Conservation (phyloP, 2,888 invertebrate genomes). For the Nineta flava region DNA sequence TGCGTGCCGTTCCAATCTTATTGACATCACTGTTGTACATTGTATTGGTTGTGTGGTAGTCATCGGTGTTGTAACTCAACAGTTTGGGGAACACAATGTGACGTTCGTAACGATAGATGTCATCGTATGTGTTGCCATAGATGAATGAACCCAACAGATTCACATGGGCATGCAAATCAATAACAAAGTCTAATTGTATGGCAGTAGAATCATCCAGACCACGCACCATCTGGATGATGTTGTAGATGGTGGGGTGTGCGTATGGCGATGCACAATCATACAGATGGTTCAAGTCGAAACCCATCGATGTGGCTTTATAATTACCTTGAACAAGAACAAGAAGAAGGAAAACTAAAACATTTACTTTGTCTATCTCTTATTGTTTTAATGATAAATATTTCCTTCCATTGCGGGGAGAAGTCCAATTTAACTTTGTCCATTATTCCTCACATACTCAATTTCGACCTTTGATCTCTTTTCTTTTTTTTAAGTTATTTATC, state of each 20-base stretch:
- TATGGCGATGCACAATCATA: conserved; percentile 84
- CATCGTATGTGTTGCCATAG: conserved; percentile 86
- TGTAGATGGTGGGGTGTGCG: conserved; percentile 83
- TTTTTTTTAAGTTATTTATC: too few relatives aligned
- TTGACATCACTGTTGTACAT: conserved; percentile 77
- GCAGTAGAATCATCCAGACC: conserved; percentile 68
- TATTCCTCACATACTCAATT: too few relatives aligned
- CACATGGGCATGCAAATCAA: conserved; percentile 90
- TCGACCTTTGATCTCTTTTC: too few relatives aligned
- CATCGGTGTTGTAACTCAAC: conserved; percentile 59
- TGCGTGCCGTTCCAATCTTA: conserved; percentile 74
- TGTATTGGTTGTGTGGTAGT: conserved; percentile 71
- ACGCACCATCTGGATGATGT: too few relatives aligned
- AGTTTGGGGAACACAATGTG: conserved; percentile 92
- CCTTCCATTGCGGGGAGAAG: too few relatives aligned
- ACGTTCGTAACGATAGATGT: conserved; percentile 82
- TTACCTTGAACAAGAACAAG: conserved; percentile 41
- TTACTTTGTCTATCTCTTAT: too few relatives aligned
- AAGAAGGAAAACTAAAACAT: too few relatives aligned
- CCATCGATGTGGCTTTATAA: conserved; percentile 80
- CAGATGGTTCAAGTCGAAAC: conserved; percentile 83
- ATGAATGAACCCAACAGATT: conserved; percentile 87
- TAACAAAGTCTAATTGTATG: conserved; percentile 75
- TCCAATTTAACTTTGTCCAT: too few relatives aligned
- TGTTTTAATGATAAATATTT: too few relatives aligned